Evolutionary conservation across 2,888 invertebrate genomes (phyloP).

Genomic region (Thecocarcelia acutangulata): DNA sequence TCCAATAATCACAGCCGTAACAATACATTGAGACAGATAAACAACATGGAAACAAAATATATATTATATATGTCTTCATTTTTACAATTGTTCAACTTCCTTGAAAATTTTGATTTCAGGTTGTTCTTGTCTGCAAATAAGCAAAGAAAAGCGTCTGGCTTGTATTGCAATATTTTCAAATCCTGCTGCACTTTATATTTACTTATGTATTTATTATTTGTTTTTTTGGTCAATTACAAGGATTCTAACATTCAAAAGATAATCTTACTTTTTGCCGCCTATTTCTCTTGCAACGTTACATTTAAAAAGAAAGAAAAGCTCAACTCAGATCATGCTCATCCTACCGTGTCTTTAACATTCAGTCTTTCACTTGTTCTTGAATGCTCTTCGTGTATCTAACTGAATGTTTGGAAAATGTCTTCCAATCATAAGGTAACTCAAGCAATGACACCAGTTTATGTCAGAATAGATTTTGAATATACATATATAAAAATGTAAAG

Average conservation of each 20-base stretch:
- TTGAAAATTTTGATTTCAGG: too few relatives aligned
- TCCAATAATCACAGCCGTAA: too few relatives aligned
- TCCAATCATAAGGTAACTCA: conserved; percentile 40
- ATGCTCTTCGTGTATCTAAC: background rate
- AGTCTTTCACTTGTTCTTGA: conserved; percentile 20
- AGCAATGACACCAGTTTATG: conserved; percentile 47
- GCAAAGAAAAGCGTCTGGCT: too few relatives aligned
- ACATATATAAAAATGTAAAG: background rate
- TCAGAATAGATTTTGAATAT: conserved; percentile 8
- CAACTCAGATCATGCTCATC: conserved; percentile 12
- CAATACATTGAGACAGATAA: too few relatives aligned
- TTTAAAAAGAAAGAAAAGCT: background rate
- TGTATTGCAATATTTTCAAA: too few relatives aligned
- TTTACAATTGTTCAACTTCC: too few relatives aligned
- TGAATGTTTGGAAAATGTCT: conserved; percentile 34
- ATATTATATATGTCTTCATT: too few relatives aligned
- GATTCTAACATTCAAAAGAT: conserved; percentile 28
- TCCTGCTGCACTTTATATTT: too few relatives aligned
- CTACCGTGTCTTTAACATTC: conserved; percentile 1
- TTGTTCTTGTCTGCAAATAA: too few relatives aligned
- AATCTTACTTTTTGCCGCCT: background rate
- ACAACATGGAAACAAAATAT: too few relatives aligned
- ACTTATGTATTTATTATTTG: background rate
- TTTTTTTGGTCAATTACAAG: conserved; percentile 45
- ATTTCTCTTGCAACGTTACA: conserved; percentile 2